Percentiles rank a stretch among this genome's conserved stretches.
These are phyloP conservation scores for Drosophila flavopinicola DNA, from an alignment of 2,888 invertebrate species.

Conservation along the genomic window DNA sequence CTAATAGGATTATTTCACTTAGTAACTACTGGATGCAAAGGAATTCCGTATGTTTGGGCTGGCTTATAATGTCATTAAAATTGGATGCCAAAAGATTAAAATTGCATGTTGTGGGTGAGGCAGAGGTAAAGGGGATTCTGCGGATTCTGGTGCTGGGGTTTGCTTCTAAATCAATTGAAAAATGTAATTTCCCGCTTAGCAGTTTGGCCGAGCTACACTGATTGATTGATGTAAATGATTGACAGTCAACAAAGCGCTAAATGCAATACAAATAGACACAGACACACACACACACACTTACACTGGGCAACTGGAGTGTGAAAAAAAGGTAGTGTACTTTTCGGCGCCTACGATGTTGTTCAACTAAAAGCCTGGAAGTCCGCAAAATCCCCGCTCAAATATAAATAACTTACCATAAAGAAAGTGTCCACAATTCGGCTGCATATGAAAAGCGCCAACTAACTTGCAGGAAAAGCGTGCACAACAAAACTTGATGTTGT, in stretches of 20 bases:
- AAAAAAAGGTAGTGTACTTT: constrained; percentile 44
- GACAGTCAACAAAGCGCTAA: constrained; percentile 4
- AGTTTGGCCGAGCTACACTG: neutral
- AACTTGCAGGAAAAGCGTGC: constrained; percentile 29
- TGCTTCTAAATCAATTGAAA: constrained; percentile 5
- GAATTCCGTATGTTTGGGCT: constrained; percentile 1
- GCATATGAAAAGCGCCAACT: constrained; percentile 17
- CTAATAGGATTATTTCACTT: constrained; percentile 25
- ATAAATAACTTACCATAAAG: constrained; percentile 56
- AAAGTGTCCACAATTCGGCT: constrained; percentile 49
- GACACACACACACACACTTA: constrained; percentile 1
- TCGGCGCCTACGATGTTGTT: constrained; percentile 3
- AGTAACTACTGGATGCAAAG: neutral
- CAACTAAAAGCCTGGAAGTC: neutral
- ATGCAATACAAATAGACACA: neutral
- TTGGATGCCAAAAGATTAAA: constrained; percentile 11
- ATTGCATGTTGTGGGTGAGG: neutral
- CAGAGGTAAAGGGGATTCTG: accelerated
- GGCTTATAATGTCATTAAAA: constrained; percentile 28
- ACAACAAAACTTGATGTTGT: constrained; percentile 16
- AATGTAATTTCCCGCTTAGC: constrained; percentile 1
- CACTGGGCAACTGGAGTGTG: neutral
- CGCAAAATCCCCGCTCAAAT: neutral
- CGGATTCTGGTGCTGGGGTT: no score
- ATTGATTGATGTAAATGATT: constrained; percentile 19